Conservation (phyloP, 2,797 vertebrate species). For the Anas bernieri region DNA sequence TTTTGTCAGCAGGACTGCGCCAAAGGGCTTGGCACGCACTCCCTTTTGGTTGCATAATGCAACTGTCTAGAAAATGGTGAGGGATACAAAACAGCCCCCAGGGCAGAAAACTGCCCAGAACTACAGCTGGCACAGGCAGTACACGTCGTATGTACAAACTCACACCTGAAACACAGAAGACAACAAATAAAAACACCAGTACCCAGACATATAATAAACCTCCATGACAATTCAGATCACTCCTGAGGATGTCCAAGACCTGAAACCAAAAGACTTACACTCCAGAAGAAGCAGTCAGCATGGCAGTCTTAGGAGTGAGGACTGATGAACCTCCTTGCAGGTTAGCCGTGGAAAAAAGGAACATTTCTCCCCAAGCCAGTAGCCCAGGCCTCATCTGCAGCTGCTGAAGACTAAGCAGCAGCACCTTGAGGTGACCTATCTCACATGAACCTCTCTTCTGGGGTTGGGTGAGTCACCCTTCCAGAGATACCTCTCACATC, state of each 20-base stretch:
- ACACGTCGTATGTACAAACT: fast-evolving
- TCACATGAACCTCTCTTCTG: neutral
- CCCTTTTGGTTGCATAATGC: neutral
- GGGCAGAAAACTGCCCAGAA: neutral
- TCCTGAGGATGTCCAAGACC: neutral
- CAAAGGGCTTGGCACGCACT: neutral
- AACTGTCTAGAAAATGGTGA: neutral
- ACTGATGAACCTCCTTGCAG: neutral
- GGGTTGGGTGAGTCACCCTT: neutral
- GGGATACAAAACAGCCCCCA: neutral
- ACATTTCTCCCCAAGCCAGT: neutral
- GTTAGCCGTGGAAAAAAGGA: neutral
- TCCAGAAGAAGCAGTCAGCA: neutral
- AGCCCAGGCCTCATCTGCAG: neutral
- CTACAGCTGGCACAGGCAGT: neutral
- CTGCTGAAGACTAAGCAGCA: neutral
- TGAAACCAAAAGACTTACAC: neutral
- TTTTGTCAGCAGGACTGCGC: neutral
- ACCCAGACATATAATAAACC: neutral
- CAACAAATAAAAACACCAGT: neutral
- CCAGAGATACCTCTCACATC: neutral
- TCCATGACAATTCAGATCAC: neutral
- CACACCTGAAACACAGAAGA: neutral
- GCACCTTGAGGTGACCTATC: neutral
- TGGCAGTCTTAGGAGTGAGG: fast-evolving